A percentile compares a stretch with the other conserved stretches of the same genome.
phyloP scores from a whole-genome alignment of 1,140 invertebrate genomes.

The Danaus melanippus region DNA sequence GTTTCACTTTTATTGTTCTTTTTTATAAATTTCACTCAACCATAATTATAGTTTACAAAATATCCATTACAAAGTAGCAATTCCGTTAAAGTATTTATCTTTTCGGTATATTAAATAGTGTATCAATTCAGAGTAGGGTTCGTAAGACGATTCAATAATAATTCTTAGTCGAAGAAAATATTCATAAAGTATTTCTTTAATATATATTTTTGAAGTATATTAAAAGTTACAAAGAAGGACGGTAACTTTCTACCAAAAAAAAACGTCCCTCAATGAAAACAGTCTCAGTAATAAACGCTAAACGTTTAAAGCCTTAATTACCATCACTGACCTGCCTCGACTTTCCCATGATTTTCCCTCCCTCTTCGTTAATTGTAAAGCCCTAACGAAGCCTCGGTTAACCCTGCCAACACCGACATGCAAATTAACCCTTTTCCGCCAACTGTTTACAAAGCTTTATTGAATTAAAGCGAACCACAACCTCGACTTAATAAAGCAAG shows the following conservation, averaged over 20 bases:
- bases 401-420: constrained; percentile 58
- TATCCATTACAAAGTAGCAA: constrained; percentile 7
- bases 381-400: constrained; percentile 67
- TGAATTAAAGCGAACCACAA: constrained; percentile 61
- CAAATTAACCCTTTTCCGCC: constrained; percentile 69
- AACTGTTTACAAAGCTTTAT: constrained; percentile 61
- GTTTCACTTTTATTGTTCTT: constrained; percentile 36
- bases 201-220: too few species aligned
- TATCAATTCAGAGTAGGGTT: too few species aligned
- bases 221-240: too few species aligned
- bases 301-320: constrained; percentile 38
- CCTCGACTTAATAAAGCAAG: constrained; percentile 56
- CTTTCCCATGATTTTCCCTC: constrained; percentile 60
- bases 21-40: constrained; percentile 32
- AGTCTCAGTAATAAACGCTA: constrained; percentile 28
- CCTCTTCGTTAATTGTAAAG: constrained; percentile 56
- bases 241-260: constrained; percentile 3
- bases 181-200: too few species aligned
- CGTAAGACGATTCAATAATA: too few species aligned
- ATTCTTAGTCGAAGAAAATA: too few species aligned
- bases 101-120: too few species aligned
- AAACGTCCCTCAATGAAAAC: constrained; percentile 18
- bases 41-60: constrained; percentile 54
- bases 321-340: constrained; percentile 54
- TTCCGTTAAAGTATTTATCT: too few species aligned